Evolutionary conservation across 2,113 vertebrate genomes (phyloP).

Genomic region (Chloebia gouldiae): DNA sequence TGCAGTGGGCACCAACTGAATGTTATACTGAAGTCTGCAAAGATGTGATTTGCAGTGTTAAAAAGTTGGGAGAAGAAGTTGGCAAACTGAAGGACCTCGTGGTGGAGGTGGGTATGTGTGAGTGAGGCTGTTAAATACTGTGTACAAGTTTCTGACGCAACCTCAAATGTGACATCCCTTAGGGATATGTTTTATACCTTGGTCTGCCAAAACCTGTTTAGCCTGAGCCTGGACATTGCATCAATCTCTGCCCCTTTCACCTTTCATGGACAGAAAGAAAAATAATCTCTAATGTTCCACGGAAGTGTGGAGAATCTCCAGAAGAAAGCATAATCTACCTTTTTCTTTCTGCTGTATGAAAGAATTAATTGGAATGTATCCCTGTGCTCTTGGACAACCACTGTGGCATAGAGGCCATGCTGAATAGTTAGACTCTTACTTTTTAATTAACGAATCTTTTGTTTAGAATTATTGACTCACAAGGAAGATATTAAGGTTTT

Average conservation of each 20-base stretch:
- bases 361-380: not conserved
- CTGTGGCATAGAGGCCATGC: not conserved
- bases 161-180: not conserved
- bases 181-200: not conserved
- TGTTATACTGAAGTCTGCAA: conserved; percentile 77
- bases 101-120: conserved; percentile 75
- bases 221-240: not conserved
- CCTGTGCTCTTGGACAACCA: not conserved
- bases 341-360: not conserved
- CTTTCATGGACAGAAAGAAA: not conserved
- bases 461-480: conserved; percentile 50
- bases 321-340: not conserved
- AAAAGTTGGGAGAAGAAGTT: conserved; percentile 83
- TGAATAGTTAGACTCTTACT: not conserved
- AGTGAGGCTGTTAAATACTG: not conserved
- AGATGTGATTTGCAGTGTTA: conserved; percentile 76
- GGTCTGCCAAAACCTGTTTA: not conserved
- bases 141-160: not conserved
- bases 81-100: conserved; percentile 80
- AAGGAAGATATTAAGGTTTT: conserved; percentile 25
- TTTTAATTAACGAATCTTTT: conserved; percentile 41
- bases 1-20: conserved; percentile 79
- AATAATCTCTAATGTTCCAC: not conserved
- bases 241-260: not conserved
- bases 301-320: not conserved